Evolutionary conservation across 2,888 invertebrate species (phyloP), one percentile per base, ranked within the genome.

Genomic region (Apomyelois bistriatella): DNA sequence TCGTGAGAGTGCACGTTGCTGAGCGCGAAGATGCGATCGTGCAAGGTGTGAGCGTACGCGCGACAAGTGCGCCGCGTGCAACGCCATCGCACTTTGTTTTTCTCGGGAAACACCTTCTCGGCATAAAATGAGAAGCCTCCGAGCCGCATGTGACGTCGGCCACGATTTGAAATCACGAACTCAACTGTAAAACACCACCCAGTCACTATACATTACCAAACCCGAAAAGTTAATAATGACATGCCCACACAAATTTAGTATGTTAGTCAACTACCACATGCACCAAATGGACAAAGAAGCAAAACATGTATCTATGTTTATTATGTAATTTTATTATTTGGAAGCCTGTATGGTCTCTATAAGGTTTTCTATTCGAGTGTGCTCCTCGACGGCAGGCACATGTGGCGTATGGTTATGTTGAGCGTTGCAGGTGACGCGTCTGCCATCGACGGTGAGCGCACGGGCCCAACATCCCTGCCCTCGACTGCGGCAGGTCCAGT

Each of bases 101-200:
- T 90, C 74, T 90, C 87, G 1, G 89, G 90, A 58, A 90, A 90
- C 58, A 87, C 90, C 71, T 90, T 91, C 76, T 91, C 91, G 51
- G 90, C 90, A 60, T 91, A 91, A 76, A 91, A 91, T 37, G 90
- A 85, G 66, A 90, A 90, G 52, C 91, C 91, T 55, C 79, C 82
- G 56, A 91, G 82, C 58, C 88, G 85, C 90, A 91, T 88, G 63
- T 91, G 90, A 58, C 91, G 78, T 57, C 90, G 78, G 35, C 91
- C 90, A 35, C 91, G 86, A 66, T 90, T 91, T 56, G 91, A 90
- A 76, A 91, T 91, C 82, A 91, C 87, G 86, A 90, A 91, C 74
- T 90, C 88, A 65, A 90, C 91, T 91, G 90, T 58, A 90, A 90
- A 82, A 82, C 65, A 82, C 68, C 69, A 73, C 58, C 66, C 70